These are phyloP conservation scores for Hyphantria cunea DNA, from an alignment of 1,140 invertebrate species.

Conservation along the genomic window DNA sequence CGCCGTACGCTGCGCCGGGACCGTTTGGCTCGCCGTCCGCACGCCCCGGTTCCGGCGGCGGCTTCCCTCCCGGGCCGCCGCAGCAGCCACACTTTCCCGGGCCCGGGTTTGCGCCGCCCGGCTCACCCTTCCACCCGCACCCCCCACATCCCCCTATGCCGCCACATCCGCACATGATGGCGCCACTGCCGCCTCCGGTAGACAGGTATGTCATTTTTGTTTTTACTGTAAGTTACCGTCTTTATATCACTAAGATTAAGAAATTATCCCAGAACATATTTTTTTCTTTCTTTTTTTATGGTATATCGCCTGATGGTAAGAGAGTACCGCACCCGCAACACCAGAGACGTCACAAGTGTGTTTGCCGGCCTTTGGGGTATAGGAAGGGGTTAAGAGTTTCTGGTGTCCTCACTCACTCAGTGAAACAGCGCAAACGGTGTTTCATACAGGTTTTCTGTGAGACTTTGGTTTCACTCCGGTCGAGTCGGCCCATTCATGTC, in stretches of 20 bases:
- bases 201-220: constrained; percentile 60
- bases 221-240: not conserved
- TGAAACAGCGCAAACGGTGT: too few species aligned
- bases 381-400: too few species aligned
- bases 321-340: too few species aligned
- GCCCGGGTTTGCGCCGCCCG: constrained; percentile 68
- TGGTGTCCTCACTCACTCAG: too few species aligned
- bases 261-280: not conserved
- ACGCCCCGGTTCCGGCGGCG: constrained; percentile 65
- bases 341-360: too few species aligned
- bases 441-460: too few species aligned
- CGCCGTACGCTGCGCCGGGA: constrained; percentile 62
- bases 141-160: constrained; percentile 70
- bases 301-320: too few species aligned
- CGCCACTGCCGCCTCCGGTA: constrained; percentile 71
- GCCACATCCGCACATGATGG: constrained; percentile 76
- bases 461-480: too few species aligned
- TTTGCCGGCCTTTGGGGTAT: too few species aligned
- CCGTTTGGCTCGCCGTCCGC: constrained; percentile 69
- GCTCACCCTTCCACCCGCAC: constrained; percentile 71
- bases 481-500: too few species aligned
- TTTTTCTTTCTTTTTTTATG: too few species aligned
- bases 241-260: not conserved
- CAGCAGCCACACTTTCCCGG: constrained; percentile 66
- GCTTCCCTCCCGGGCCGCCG: constrained; percentile 57